Evolutionary conservation across 2,113 vertebrate genomes (phyloP).

Genomic region (Misgurnus mizolepis): DNA sequence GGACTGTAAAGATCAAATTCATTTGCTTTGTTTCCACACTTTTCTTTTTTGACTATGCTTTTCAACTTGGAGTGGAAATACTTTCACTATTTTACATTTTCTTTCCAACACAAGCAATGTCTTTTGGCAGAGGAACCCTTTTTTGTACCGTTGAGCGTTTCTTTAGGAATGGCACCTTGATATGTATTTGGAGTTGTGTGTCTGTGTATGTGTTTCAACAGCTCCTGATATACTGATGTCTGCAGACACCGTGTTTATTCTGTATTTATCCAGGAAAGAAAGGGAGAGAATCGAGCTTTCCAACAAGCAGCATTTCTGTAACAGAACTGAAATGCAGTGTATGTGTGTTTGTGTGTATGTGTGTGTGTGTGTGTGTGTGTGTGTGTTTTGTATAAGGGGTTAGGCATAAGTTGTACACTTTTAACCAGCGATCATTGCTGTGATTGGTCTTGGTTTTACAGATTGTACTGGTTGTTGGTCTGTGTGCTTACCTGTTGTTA

Average conservation of each 20-base stretch:
- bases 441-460: conserved; percentile 10
- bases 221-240: conserved; percentile 10
- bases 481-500: conserved; percentile 64
- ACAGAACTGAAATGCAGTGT: background rate
- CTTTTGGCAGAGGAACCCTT: conserved; percentile 9
- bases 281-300: conserved; percentile 3
- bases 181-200: conserved; percentile 41
- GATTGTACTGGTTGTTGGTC: conserved; percentile 49
- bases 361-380: background rate
- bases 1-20: conserved; percentile 33
- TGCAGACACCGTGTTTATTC: conserved; percentile 27
- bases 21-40: background rate
- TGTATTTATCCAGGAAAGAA: background rate
- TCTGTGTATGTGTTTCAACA: conserved; percentile 31
- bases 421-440: conserved; percentile 10
- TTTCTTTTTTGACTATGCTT: conserved; percentile 12
- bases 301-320: background rate
- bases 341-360: conserved; percentile 8
- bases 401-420: conserved; percentile 50
- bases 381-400: background rate
- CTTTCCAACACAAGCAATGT: background rate
- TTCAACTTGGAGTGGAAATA: background rate
- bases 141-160: conserved; percentile 21
- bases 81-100: background rate
- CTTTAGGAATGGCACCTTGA: conserved; percentile 27